These are phyloP conservation scores for Ceyx margarethae DNA, from an alignment of 2,113 vertebrate species.

Conservation along the genomic window DNA sequence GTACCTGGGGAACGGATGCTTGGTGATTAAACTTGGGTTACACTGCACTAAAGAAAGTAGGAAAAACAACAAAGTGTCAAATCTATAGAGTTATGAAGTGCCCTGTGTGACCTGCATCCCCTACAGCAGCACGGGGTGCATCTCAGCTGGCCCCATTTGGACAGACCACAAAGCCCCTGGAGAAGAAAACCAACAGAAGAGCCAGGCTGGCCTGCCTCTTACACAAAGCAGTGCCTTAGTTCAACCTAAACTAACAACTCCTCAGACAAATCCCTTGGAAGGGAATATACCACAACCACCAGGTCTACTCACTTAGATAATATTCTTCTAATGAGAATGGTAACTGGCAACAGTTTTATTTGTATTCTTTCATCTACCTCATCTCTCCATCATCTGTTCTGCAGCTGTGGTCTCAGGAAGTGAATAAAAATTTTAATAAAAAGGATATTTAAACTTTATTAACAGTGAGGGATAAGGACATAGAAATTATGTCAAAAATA, in stretches of 20 bases:
- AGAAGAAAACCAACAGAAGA: rapidly evolving
- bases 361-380: not conserved
- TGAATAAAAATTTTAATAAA: not conserved
- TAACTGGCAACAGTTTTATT: not conserved
- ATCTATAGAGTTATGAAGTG: not conserved
- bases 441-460: not conserved
- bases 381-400: not conserved
- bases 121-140: rapidly evolving
- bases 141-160: not conserved
- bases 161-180: not conserved
- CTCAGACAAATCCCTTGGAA: not conserved
- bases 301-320: not conserved
- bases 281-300: not conserved
- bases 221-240: rapidly evolving
- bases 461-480: not conserved
- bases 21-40: not conserved
- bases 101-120: not conserved
- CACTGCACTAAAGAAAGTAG: not conserved
- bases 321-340: not conserved
- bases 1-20: not conserved
- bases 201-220: not conserved
- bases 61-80: not conserved
- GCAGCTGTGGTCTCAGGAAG: not conserved
- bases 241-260: rapidly evolving
- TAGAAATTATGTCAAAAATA: not conserved